Percentiles rank a stretch among this genome's conserved stretches.
Evolutionary conservation across 2,113 vertebrate species (phyloP).

Genomic region (Microtus montanus): DNA sequence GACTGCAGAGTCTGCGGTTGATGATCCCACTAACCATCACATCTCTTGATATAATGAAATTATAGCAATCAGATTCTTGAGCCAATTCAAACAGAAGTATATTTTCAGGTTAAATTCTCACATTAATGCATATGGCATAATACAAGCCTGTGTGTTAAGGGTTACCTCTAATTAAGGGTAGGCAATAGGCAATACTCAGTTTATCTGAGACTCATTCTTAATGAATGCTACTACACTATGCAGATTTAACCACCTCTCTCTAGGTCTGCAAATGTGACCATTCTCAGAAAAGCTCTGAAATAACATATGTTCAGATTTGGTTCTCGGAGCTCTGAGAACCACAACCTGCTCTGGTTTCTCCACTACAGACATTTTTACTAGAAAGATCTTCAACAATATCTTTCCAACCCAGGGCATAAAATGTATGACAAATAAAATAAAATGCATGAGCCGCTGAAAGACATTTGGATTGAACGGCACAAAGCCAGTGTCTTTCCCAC

Average conservation of each 20-base stretch:
- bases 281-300: not conserved
- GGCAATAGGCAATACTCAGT: not conserved
- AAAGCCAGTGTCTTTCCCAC: constrained; percentile 10
- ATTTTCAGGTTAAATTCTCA: not conserved
- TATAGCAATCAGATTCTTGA: not conserved
- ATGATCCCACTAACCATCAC: not conserved
- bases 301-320: not conserved
- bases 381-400: constrained; percentile 5
- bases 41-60: not conserved
- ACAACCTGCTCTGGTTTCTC: not conserved
- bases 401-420: not conserved
- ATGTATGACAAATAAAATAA: not conserved
- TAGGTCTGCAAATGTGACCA: not conserved
- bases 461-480: not conserved
- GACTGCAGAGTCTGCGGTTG: not conserved
- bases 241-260: not conserved
- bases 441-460: not conserved
- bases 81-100: not conserved
- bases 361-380: not conserved
- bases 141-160: not conserved
- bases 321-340: not conserved
- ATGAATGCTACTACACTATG: not conserved
- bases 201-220: not conserved
- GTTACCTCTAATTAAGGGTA: not conserved
- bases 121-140: not conserved